These are phyloP conservation scores for Epizoanthus fatuus DNA, from an alignment of 92 coral and sea anemone species.

Conservation along the genomic window DNA sequence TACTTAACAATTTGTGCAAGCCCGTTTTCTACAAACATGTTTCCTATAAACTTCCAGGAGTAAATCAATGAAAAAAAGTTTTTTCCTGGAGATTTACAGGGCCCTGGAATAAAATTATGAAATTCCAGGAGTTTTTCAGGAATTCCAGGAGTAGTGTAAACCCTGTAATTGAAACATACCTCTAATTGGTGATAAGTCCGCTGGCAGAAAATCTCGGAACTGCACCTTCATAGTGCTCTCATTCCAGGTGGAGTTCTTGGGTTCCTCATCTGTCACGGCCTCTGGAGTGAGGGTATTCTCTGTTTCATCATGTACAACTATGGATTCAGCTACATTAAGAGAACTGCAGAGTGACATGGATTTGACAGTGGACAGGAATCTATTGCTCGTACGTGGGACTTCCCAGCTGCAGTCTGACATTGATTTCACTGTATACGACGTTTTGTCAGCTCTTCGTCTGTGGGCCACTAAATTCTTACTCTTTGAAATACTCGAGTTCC, in stretches of 20 bases:
- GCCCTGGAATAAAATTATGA: no score
- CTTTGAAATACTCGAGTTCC: neutral
- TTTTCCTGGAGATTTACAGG: no score
- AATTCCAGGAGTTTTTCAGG: no score
- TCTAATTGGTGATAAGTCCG: constrained; percentile 11
- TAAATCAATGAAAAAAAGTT: no score
- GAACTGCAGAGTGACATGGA: constrained; percentile 28
- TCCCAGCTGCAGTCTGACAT: constrained; percentile 22
- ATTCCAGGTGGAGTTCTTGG: constrained; percentile 39
- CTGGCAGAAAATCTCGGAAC: constrained; percentile 15
- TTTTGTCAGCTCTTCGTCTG: neutral
- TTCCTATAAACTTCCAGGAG: no score
- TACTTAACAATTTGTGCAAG: no score
- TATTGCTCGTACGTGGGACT: neutral
- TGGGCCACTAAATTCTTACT: neutral
- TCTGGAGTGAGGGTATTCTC: neutral
- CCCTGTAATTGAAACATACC: neutral
- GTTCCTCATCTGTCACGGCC: constrained; percentile 2
- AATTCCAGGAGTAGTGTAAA: no score
- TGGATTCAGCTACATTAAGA: neutral
- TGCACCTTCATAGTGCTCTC: constrained; percentile 5
- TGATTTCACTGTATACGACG: constrained; percentile 20
- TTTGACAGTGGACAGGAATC: constrained; percentile 14
- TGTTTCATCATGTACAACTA: neutral
- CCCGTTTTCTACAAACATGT: no score